Evolutionary conservation across 2,888 invertebrate species (phyloP).

Genomic region (Resseliella maxima): DNA sequence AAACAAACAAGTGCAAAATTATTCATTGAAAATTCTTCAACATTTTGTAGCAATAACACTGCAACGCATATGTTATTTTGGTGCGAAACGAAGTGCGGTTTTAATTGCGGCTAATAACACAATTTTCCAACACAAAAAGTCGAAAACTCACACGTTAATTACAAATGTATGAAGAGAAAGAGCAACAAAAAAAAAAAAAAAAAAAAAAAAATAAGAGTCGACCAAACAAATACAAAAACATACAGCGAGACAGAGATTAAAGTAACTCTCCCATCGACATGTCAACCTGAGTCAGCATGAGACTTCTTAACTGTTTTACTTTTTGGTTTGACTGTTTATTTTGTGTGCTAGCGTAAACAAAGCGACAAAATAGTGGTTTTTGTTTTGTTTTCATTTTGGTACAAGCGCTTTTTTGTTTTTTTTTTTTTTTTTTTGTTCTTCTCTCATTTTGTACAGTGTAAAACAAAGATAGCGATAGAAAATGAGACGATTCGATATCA

Average conservation of each 20-base stretch:
- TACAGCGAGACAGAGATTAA: background rate
- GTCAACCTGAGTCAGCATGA: background rate
- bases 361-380: background rate
- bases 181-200: no score
- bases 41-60: background rate
- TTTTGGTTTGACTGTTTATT: background rate
- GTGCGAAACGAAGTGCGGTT: background rate
- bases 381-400: background rate
- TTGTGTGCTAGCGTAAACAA: background rate
- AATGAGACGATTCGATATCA: background rate
- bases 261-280: background rate
- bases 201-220: no score
- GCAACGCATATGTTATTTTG: background rate
- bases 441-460: background rate
- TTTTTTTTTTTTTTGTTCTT: background rate
- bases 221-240: no score
- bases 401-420: background rate
- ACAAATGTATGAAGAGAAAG: no score
- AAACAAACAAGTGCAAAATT: background rate
- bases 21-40: background rate
- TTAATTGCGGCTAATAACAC: background rate
- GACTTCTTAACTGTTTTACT: slow-evolving; percentile 11
- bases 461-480: background rate
- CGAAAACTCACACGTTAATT: background rate
- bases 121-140: background rate